phyloP scores from a whole-genome alignment of 2,888 invertebrate species.

The Drosophila siamana region DNA sequence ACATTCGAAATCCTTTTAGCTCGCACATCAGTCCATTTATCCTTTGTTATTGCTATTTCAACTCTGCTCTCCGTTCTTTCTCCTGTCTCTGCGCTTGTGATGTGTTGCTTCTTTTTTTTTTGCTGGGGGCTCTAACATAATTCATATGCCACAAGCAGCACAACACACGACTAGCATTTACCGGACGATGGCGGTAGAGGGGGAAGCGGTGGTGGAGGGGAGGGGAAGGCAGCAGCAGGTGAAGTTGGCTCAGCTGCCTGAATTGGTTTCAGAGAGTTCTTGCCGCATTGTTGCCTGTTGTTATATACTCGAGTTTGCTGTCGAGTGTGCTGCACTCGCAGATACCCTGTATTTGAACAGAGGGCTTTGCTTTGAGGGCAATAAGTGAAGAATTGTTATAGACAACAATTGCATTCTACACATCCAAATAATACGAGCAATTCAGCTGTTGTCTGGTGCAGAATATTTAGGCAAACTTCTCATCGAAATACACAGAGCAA shows the following conservation, averaged over 20 bases:
- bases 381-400: no score
- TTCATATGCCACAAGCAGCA: slow-evolving; percentile 50
- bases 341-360: slow-evolving; percentile 6
- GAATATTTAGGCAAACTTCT: no score
- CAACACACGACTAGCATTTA: slow-evolving; percentile 23
- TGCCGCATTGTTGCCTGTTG: slow-evolving; percentile 44
- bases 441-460: no score
- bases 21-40: slow-evolving; percentile 36
- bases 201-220: no score
- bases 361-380: no score
- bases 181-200: not conserved
- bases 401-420: no score
- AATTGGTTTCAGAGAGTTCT: slow-evolving; percentile 8
- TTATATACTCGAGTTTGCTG: slow-evolving; percentile 61
- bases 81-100: slow-evolving; percentile 10
- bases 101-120: slow-evolving; percentile 12
- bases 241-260: slow-evolving; percentile 7
- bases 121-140: slow-evolving; percentile 46
- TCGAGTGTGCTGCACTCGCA: not conserved
- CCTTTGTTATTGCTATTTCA: slow-evolving; percentile 47
- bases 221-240: slow-evolving; percentile 8
- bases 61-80: slow-evolving; percentile 1
- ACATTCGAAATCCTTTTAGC: slow-evolving; percentile 50
- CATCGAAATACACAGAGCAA: no score
- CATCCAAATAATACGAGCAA: no score